These are phyloP conservation scores for Lasioglossum leucozonium DNA, from an alignment of 2,888 invertebrate genomes.

Conservation along the genomic window DNA sequence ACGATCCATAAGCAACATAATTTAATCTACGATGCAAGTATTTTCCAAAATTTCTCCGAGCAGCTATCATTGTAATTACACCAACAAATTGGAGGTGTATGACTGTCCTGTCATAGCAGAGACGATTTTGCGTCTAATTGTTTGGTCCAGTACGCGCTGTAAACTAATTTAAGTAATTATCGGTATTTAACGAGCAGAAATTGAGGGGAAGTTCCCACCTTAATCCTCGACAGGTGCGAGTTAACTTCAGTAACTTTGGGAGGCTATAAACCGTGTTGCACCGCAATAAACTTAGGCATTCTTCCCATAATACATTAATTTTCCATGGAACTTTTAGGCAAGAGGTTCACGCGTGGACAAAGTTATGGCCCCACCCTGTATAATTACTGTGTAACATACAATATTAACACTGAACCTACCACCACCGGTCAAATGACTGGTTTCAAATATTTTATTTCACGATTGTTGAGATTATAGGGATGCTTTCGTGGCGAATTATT, in stretches of 20 bases:
- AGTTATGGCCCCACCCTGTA: too few species aligned
- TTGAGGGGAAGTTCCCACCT: neutral
- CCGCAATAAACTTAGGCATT: neutral
- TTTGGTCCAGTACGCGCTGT: constrained; percentile 5
- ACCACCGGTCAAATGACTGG: too few species aligned
- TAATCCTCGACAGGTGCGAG: constrained; percentile 14
- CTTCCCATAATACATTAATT: neutral
- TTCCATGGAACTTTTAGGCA: neutral
- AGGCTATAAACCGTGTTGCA: neutral
- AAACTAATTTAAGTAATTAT: constrained; percentile 32
- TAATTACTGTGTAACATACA: too few species aligned
- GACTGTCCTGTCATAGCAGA: neutral
- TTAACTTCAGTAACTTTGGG: neutral
- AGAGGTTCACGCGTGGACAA: neutral
- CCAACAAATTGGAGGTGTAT: neutral
- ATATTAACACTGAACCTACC: too few species aligned
- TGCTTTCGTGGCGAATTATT: too few species aligned
- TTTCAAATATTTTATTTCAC: too few species aligned
- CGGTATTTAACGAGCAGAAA: constrained; percentile 7
- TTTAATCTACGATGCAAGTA: too few species aligned
- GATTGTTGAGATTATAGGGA: too few species aligned
- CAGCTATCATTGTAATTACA: neutral
- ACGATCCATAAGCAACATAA: too few species aligned
- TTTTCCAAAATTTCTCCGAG: neutral
- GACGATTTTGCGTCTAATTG: neutral